Conservation (phyloP, 2,113 vertebrate genomes). For the Oreotrochilus melanogaster region DNA sequence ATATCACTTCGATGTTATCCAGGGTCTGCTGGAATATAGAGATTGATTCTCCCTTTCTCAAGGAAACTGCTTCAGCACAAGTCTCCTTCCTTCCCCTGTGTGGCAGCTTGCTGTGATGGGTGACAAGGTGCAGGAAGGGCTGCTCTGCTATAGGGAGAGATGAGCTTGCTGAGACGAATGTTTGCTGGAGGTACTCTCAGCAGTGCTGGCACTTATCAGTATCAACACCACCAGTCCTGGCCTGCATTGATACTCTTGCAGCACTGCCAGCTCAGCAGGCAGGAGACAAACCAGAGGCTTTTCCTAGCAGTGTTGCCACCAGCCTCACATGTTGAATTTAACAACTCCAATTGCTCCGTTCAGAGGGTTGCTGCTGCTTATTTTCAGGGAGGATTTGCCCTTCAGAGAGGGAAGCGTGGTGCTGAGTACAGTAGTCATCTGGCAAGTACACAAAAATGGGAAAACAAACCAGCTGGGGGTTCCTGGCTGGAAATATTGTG, state of each 20-base stretch:
- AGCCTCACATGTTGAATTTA: rapidly evolving
- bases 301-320: rapidly evolving
- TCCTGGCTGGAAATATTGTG: slow-evolving; percentile 32
- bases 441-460: slow-evolving; percentile 5
- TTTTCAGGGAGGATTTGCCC: background rate
- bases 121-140: background rate
- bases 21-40: background rate
- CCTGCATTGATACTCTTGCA: rapidly evolving
- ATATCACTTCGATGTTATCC: background rate
- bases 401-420: background rate
- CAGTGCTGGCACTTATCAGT: background rate
- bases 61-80: background rate
- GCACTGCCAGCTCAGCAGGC: rapidly evolving
- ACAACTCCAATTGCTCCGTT: background rate
- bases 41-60: background rate
- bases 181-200: background rate
- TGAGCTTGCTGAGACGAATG: rapidly evolving
- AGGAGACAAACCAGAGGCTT: background rate
- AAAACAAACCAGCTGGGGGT: slow-evolving; percentile 41
- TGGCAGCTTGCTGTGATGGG: rapidly evolving
- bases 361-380: background rate
- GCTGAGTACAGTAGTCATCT: background rate
- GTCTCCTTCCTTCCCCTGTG: rapidly evolving
- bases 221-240: no score
- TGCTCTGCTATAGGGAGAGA: background rate